These are phyloP conservation scores for Drosophila trapezifrons DNA, from an alignment of 1,140 invertebrate species.

Conservation along the genomic window DNA sequence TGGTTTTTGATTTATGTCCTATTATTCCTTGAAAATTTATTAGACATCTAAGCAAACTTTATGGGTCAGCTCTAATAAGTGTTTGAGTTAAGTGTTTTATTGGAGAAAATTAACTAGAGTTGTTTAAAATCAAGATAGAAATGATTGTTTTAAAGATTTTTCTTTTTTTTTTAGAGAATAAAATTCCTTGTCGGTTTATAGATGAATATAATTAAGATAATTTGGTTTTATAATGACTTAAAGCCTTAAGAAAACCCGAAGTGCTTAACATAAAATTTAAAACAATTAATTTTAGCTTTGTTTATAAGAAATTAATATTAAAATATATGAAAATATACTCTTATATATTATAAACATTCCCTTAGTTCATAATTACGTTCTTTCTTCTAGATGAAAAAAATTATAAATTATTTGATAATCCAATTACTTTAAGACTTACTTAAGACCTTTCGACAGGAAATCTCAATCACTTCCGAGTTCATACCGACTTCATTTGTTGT, in stretches of 20 bases:
- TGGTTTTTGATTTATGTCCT: constrained; percentile 17
- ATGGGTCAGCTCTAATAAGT: not conserved
- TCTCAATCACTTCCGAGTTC: constrained; percentile 3
- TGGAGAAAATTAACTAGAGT: not conserved
- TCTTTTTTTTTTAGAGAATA: too few relatives aligned
- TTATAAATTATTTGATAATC: not conserved
- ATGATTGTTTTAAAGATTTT: too few relatives aligned
- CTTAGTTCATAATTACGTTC: not conserved
- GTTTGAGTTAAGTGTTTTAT: not conserved
- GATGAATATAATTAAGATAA: too few relatives aligned
- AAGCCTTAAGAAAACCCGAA: too few relatives aligned
- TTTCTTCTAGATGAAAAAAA: too few relatives aligned
- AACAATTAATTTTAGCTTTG: not conserved
- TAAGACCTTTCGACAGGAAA: constrained; percentile 2
- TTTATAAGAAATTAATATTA: not conserved
- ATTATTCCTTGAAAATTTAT: constrained; percentile 4
- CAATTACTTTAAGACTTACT: not conserved
- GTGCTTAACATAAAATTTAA: too few relatives aligned
- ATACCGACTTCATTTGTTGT: constrained; percentile 17
- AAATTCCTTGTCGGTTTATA: too few relatives aligned
- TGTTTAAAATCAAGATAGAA: not conserved
- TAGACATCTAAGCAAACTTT: not conserved
- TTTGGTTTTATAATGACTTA: too few relatives aligned
- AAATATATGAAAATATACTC: not conserved
- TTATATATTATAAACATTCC: too few relatives aligned